Percentiles rank a stretch among this genome's conserved stretches.
phyloP scores from a whole-genome alignment of 2,113 vertebrate genomes.

The Irena cyanogastra region DNA sequence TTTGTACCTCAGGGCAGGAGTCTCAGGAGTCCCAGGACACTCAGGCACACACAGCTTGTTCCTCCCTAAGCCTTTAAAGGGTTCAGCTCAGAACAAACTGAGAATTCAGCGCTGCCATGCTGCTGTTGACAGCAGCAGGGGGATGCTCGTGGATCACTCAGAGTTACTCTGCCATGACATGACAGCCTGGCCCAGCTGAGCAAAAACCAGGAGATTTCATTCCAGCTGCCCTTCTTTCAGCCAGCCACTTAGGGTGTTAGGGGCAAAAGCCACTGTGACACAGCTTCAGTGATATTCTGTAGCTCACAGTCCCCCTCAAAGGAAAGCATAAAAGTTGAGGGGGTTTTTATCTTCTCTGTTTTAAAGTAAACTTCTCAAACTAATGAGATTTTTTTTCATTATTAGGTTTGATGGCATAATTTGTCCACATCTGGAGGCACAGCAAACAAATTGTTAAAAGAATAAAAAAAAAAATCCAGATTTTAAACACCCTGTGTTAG shows the following conservation, averaged over 20 bases:
- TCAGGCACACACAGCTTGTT: not conserved
- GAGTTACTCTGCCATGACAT: not conserved
- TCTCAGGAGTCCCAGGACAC: not conserved
- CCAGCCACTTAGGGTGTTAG: not conserved
- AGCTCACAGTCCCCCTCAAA: not conserved
- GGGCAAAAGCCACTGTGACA: not conserved
- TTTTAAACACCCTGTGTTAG: not conserved
- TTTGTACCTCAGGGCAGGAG: not conserved
- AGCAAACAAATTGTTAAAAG: not conserved
- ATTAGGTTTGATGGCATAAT: not conserved
- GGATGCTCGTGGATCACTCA: not conserved
- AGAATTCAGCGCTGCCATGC: not conserved
- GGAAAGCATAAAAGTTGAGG: not conserved
- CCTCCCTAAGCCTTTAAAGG: not conserved
- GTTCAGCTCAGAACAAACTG: not conserved
- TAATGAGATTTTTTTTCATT: not conserved
- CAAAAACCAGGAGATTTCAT: not conserved
- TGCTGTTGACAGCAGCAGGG: not conserved
- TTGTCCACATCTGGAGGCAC: not conserved
- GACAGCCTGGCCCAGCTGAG: not conserved
- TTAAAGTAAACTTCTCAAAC: not conserved
- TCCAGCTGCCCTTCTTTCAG: not conserved
- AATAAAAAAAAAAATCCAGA: not conserved
- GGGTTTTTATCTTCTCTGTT: not conserved
- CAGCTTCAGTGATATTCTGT: not conserved